Conservation (phyloP, 2,888 invertebrate genomes). For the Parthenolecanium corni region DNA sequence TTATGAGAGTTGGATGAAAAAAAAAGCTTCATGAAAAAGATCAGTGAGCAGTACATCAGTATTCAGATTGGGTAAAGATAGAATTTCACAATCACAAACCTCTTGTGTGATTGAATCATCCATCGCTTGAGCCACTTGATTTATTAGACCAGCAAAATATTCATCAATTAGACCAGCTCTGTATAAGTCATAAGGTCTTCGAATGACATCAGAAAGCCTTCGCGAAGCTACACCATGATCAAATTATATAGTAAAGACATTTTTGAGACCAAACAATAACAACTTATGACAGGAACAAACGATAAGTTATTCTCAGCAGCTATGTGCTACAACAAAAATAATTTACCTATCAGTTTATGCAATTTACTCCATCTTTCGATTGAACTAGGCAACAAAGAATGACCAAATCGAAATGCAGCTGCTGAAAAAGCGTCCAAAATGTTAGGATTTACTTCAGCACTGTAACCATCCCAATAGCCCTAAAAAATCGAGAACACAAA, state of each 20-base stretch:
- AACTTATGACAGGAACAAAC: too few species aligned
- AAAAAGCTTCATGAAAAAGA: not conserved
- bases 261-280: not conserved
- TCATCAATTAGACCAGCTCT: slow-evolving; percentile 82
- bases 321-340: too few species aligned
- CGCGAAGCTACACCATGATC: slow-evolving; percentile 55
- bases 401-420: slow-evolving; percentile 84
- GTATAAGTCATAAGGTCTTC: slow-evolving; percentile 80
- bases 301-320: too few species aligned
- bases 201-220: slow-evolving; percentile 72
- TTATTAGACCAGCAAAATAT: slow-evolving; percentile 85
- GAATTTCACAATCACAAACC: slow-evolving; percentile 35
- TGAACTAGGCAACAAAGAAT: slow-evolving; percentile 77
- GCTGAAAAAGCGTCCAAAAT: slow-evolving; percentile 83
- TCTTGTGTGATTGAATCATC: slow-evolving; percentile 78
- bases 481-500: slow-evolving; percentile 36
- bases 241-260: not conserved
- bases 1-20: too few species aligned
- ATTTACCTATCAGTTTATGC: slow-evolving; percentile 75
- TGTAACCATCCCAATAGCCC: slow-evolving; percentile 76
- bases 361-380: slow-evolving; percentile 91
- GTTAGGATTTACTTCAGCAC: slow-evolving; percentile 70
- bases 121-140: slow-evolving; percentile 90
- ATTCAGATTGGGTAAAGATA: too few species aligned
- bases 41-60: too few species aligned